Evolutionary conservation across 2,888 invertebrate species (phyloP).

Genomic region (Limnephilus marmoratus): DNA sequence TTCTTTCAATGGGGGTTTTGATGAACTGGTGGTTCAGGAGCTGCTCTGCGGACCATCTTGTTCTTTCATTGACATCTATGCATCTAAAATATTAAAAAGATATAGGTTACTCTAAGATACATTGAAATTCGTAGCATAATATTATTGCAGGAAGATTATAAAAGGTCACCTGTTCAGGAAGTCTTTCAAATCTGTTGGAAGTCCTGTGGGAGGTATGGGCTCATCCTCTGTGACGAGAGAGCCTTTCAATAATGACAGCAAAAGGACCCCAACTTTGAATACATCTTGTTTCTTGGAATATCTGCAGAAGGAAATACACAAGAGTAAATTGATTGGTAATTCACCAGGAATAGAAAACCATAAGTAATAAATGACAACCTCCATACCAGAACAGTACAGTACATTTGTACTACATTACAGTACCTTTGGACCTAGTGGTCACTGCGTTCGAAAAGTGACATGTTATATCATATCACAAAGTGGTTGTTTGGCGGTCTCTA

Average conservation of each 20-base stretch:
- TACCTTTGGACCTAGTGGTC: background rate
- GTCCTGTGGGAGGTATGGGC: conserved; percentile 78
- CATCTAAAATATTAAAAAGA: conserved; percentile 75
- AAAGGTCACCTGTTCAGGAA: conserved; percentile 82
- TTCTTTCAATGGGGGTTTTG: conserved; percentile 75
- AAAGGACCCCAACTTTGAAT: conserved; percentile 83
- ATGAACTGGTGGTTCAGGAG: conserved; percentile 87
- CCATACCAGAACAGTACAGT: background rate
- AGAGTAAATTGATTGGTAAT: background rate
- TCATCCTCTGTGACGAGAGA: conserved; percentile 73
- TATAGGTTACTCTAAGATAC: background rate
- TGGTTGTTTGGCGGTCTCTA: too few species aligned
- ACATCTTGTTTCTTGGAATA: conserved; percentile 84
- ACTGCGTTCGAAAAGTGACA: background rate
- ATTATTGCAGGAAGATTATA: conserved; percentile 13
- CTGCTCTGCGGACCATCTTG: conserved; percentile 86
- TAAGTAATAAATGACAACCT: background rate
- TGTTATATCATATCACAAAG: too few species aligned
- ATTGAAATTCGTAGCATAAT: background rate
- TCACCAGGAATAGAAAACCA: background rate
- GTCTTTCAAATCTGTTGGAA: conserved; percentile 82
- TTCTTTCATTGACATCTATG: conserved; percentile 82
- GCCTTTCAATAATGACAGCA: conserved; percentile 82
- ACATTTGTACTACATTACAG: too few species aligned
- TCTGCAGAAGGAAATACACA: conserved; percentile 68